Evolutionary conservation across 2,888 invertebrate genomes (phyloP), one percentile per base, ranked within the genome.

Genomic region (Thymelicus lineola): DNA sequence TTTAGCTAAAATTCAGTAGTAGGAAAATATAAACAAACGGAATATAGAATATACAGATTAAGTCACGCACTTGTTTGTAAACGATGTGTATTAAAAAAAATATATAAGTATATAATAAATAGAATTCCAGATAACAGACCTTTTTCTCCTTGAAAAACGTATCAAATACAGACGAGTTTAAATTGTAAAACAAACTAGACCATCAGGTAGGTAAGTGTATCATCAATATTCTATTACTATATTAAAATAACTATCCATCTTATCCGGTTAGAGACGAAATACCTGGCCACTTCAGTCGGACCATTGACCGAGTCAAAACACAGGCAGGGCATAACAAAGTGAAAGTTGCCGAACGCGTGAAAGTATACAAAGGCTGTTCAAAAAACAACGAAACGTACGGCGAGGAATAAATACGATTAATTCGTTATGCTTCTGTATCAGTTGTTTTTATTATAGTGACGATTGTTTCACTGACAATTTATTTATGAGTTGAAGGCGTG

Each of bases 331-430:
- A 57, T 62, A 68, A 59, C 69, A 69, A 66, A 73, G 75, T 75
- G 80, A 79, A 78, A 78, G 79, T 76, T 60, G 65, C 50, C 65
- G 36, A 20, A 62, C 65, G 48, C 63, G 75, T 74, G 70, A 73
- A 76, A 74, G 70, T 73, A 38, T 66, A 48, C 20, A 28, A 12
- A 42, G 46, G 28, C 58, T 38, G 48, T 17, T 58, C 57, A 58
- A 69, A 63, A 69, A 69, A 69, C 66, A 50, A 42, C 62, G 1
- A 46, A 20, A 55, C 45, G 46, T 63, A 58, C 55, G 53, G 0
- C 20, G 35, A 50, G 59, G 55, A 46, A 53, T 38, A 60, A 64
- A 68, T 48, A 36, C 48, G 59, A 62, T n/a, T 70, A 58, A 67
- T 62, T 53, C 66, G 35, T 57, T 46, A 35, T 62, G 55, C 46